Conservation (phyloP, 2,797 vertebrate species). For the Aselliscus stoliczkanus region DNA sequence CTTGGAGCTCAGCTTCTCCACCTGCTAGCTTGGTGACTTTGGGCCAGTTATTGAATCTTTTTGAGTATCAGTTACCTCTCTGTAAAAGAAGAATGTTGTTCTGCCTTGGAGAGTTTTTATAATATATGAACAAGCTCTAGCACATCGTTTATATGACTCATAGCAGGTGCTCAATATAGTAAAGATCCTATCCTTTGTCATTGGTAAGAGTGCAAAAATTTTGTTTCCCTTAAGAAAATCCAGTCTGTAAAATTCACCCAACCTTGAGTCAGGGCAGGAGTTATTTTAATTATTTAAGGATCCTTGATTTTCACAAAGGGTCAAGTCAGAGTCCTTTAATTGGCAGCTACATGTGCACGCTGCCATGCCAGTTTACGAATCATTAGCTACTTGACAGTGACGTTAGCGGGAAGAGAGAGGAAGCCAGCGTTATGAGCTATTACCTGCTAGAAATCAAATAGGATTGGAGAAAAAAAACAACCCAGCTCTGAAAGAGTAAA, state of each 20-base stretch:
- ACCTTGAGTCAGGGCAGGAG: not conserved
- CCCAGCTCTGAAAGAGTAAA: not conserved
- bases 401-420: not conserved
- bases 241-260: not conserved
- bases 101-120: not conserved
- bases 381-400: conserved; percentile 43
- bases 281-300: conserved; percentile 42
- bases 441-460: conserved; percentile 24
- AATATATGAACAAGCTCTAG: not conserved
- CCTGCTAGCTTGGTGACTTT: not conserved
- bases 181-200: not conserved
- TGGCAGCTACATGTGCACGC: not conserved
- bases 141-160: not conserved
- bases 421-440: not conserved
- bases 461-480: not conserved
- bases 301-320: not conserved
- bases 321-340: not conserved
- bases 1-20: not conserved
- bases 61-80: not conserved
- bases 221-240: conserved; percentile 25
- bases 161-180: not conserved
- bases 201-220: not conserved
- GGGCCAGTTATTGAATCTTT: not conserved
- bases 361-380: not conserved
- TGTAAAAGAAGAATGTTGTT: not conserved